A percentile compares a stretch with the other conserved stretches of the same genome.
Conservation (phyloP, 2,888 invertebrate species). For the Bombylius major region DNA sequence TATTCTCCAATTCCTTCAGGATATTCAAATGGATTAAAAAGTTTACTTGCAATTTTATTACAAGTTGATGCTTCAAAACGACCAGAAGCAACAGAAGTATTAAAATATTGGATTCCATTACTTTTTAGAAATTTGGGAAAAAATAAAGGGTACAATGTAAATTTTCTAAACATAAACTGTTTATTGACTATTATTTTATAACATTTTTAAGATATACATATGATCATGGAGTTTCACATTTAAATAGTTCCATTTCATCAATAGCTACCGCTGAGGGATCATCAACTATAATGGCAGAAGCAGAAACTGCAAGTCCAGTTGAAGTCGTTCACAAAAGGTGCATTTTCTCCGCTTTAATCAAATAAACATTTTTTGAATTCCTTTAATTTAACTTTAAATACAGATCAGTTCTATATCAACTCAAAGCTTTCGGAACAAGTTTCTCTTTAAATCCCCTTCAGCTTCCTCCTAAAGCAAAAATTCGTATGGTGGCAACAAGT, state of each 20-base stretch:
- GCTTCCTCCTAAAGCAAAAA: slow-evolving; percentile 42
- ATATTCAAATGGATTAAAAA: slow-evolving; percentile 50
- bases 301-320: slow-evolving; percentile 28
- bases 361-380: not conserved
- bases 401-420: slow-evolving; percentile 44
- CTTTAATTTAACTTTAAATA: not conserved
- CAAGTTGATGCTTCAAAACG: slow-evolving; percentile 47
- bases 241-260: too few species aligned
- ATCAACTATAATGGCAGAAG: slow-evolving; percentile 32
- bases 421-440: slow-evolving; percentile 40
- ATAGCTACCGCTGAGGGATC: slow-evolving; percentile 26
- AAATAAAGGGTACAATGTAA: slow-evolving; percentile 26
- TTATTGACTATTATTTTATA: not conserved
- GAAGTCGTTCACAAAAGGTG: slow-evolving; percentile 30
- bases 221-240: slow-evolving; percentile 22
- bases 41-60: slow-evolving; percentile 48
- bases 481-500: slow-evolving; percentile 43
- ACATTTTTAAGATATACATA: slow-evolving; percentile 24
- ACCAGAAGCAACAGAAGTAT: slow-evolving; percentile 49
- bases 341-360: not conserved
- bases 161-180: not conserved
- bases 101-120: slow-evolving; percentile 41
- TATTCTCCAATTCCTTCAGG: slow-evolving; percentile 52
- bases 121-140: slow-evolving; percentile 35
- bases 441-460: slow-evolving; percentile 42